Evolutionary conservation across 2,113 vertebrate genomes (phyloP), one percentile per base, ranked within the genome.

Genomic region (Stigmatopora argus): DNA sequence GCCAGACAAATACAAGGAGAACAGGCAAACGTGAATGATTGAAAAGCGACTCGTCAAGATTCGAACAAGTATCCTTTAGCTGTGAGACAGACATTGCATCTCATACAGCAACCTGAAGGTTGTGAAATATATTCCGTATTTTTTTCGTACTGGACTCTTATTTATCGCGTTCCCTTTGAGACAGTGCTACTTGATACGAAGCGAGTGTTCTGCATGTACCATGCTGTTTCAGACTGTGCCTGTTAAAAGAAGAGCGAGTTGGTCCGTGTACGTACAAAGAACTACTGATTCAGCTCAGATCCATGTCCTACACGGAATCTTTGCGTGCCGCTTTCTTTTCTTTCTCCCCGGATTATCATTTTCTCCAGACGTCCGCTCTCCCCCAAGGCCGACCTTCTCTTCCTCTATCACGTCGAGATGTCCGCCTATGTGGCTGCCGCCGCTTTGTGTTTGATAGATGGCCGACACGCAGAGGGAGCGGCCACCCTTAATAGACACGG

Each of bases 401-500:
- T 64, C 69, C 66, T 81, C 74, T 78, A 75, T 79, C 78, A 81
- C 77, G 75, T 77, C 67, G 69, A 85, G 82, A 84, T 86, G 85
- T 89, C 87, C 69, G 68, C 85, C 85, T 82, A 74, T 38, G 67
- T 65, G 81, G 77, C 66, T 62, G 47, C 58, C 65, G 81, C 71
- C 78, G 82, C 74, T 76, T 19, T 9, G 64, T 71, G 74, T 83
- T 78, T 91, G 90, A 91, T 90, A 85, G 85, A 91, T 91, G 88
- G 75, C 58, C 83, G 84, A 84, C 90, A 87, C 83, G 86, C 88
- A 79, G 89, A 82, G 84, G 86, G 82, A 86, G 82, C 87, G 85
- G 84, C 82, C 83, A 80, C 75, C 86, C 84, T 84, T 92, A 91
- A 91, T 90, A 89, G 90, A 90, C 88, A 89, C 59, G 79, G 82